phyloP scores from a whole-genome alignment of 1,140 invertebrate species.

The Eupristina koningsbergeri region DNA sequence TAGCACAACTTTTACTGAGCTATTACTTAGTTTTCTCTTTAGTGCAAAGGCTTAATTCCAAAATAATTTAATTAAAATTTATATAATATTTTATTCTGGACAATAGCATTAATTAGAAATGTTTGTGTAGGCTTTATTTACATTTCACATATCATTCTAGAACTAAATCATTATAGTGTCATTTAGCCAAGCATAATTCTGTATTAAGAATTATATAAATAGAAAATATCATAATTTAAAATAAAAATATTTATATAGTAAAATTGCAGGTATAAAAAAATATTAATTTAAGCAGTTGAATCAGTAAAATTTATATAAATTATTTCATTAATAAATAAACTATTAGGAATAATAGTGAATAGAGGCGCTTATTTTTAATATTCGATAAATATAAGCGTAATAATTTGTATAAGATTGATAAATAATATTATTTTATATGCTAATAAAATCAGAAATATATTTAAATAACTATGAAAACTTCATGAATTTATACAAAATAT shows the following conservation, averaged over 20 bases:
- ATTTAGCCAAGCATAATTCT: background rate
- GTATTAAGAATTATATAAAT: background rate
- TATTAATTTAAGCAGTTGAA: background rate
- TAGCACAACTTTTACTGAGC: background rate
- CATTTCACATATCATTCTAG: background rate
- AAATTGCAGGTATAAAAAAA: no score
- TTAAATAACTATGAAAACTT: no score
- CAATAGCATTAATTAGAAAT: no score
- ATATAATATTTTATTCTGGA: background rate
- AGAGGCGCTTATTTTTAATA: no score
- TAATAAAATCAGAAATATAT: no score
- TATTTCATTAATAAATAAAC: background rate
- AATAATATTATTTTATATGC: no score
- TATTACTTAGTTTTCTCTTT: constrained; percentile 6
- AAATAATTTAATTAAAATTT: background rate
- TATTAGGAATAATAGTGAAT: no score
- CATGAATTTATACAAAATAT: no score
- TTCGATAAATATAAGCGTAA: no score
- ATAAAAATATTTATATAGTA: background rate
- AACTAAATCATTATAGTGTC: background rate
- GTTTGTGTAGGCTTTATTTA: no score
- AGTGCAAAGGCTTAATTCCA: background rate
- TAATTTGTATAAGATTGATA: no score
- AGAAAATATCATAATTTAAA: background rate
- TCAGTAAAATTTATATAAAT: background rate